Base-by-base conservation (phyloP, 2,797 vertebrate genomes). In the Acanthurus tractus region DNA sequence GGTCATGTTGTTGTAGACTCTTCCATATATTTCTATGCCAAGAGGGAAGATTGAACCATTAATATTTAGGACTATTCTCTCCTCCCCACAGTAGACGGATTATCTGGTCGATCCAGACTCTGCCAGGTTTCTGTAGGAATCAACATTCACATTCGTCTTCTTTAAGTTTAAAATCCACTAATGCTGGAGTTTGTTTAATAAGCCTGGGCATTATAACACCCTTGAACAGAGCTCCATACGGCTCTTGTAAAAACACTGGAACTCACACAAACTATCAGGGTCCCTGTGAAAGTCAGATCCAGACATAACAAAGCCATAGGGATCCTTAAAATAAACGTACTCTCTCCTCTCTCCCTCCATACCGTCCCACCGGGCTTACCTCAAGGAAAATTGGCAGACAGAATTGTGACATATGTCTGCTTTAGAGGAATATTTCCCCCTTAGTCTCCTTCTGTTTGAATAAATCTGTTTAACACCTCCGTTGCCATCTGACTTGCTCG, bases 251-350 rank as follows among this genome's bases (percentile, higher is more conserved):
- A 78, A 83, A 82, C 70, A 82, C 22, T 65, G 56, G 52, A 58
- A 82, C 81, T 75, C 64, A 36, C 49, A 67, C 23, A 68, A 81
- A 78, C 63, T 79, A 77, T 65, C 68, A 72, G 38, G 42, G 71
- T 84, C 78, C 79, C 62, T 46, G 71, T 92, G 88, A 92, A 93
- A 93, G 85, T 84, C 78, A 92, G 91, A 93, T 88, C 42, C 56
- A 77, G 76, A 82, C 74, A 70, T 81, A 85, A 86, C 54, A 87
- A 88, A 92, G 84, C 87, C 74, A 50, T 61, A 78, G 85, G 81
- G 87, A 91, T 79, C 84, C 85, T 90, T 90, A 89, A 93, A 94
- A 93, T 92, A 89, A 86, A 92, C 74, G 6, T 54, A 22, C 29
- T 34, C 42, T 61, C 76, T 76, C 64, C n/a, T 73, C 25, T 74